Base-by-base conservation (phyloP, 2,113 vertebrate genomes). In the Pagrus major region DNA sequence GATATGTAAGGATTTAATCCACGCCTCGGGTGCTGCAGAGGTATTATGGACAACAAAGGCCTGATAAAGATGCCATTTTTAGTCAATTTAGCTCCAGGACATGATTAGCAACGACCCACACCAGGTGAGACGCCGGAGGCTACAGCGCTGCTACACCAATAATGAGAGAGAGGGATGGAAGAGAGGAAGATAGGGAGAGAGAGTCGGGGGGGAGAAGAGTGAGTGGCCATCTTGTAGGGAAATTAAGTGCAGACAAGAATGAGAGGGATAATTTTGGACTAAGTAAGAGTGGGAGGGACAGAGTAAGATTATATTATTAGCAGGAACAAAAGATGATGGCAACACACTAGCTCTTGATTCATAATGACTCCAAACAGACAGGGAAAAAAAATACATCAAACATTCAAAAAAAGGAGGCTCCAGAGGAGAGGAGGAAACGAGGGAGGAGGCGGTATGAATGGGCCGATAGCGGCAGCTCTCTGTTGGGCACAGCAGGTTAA, bases 401-500 rank as follows among this genome's bases (percentile, higher is more conserved):
- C 29, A 56, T 70, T 71, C 20, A 2, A 46, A 31, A 46, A 31
- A 78, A 21, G 4, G 64, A 87, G 60, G 66, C 31, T n/a, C 72
- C 23, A 37, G 3, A 0, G 71, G 16, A 81, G 46, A 41, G 23
- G 56, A 74, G 37, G 49, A 63, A 64, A 60, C 9, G 3, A 74
- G 51, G 61, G 63, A 81, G 44, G 69, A 46, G 49, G 54, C 33
- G 47, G 73, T 56, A 75, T 60, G 71, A 81, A 76, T 41, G 71
- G 81, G 87, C 78, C 72, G 86, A 79, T 56, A 75, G 78, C 58
- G 6, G 76, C 65, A 49, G 80, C 64, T 79, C 73, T 78, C 88
- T 67, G 84, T 83, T 42, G 77, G 89, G 86, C 86, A 69, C 86
- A 82, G 88, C 84, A 87, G 85, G 92, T 93, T 93, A 92, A 94